Percentiles rank a stretch among this genome's conserved stretches.
These are phyloP conservation scores for Ceratoteleas bidentatus DNA, from an alignment of 1,140 invertebrate species.

Conservation along the genomic window DNA sequence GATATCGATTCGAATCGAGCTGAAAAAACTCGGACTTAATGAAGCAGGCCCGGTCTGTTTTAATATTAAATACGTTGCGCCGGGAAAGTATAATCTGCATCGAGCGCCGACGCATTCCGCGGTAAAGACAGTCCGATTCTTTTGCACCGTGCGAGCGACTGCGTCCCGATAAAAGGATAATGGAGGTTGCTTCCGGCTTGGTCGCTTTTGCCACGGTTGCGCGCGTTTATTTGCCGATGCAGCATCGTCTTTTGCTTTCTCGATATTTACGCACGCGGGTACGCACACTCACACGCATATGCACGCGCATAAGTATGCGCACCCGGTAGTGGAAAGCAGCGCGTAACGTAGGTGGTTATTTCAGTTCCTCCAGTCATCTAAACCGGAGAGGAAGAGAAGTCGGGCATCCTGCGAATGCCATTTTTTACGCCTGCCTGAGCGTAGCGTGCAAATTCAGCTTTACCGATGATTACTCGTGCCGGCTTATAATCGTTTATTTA, in stretches of 20 bases:
- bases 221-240: conserved; percentile 64
- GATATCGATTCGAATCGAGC: too few relatives aligned
- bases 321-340: conserved; percentile 61
- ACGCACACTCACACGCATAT: conserved; percentile 11
- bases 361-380: conserved; percentile 62
- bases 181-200: conserved; percentile 62
- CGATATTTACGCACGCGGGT: conserved; percentile 45
- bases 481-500: conserved; percentile 50
- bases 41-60: too few relatives aligned
- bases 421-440: conserved; percentile 55
- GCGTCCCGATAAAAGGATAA: conserved; percentile 66
- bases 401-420: conserved; percentile 54
- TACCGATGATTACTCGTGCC: conserved; percentile 38
- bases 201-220: conserved; percentile 65
- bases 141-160: conserved; percentile 57
- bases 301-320: conserved; percentile 19
- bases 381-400: conserved; percentile 42
- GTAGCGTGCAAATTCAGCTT: conserved; percentile 27
- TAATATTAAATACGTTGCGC: neutral
- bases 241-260: conserved; percentile 63
- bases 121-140: conserved; percentile 42
- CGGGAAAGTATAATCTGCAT: conserved; percentile 17
- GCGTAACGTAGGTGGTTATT: conserved; percentile 65
- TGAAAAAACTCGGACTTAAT: too few relatives aligned
- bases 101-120: conserved; percentile 13